Conservation (phyloP, 1,140 invertebrate genomes). For the Gryllus bimaculatus region DNA sequence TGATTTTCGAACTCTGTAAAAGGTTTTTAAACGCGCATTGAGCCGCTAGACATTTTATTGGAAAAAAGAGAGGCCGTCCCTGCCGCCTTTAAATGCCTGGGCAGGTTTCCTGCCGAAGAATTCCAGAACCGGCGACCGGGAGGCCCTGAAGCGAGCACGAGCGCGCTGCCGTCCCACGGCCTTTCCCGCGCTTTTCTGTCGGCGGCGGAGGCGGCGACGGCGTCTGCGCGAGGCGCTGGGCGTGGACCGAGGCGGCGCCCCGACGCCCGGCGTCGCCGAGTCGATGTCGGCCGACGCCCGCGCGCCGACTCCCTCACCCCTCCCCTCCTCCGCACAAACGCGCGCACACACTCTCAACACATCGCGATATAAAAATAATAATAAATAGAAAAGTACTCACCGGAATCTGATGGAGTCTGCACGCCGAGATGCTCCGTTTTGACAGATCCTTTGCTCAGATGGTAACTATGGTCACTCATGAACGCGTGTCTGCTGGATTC, state of each 20-base stretch:
- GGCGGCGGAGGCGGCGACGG: background rate
- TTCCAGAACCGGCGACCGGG: background rate
- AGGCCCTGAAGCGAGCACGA: background rate
- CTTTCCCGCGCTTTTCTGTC: background rate
- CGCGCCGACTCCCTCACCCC: no score
- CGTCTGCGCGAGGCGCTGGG: background rate
- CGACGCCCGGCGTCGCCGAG: background rate
- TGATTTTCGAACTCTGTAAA: no score
- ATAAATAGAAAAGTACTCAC: conserved; percentile 44
- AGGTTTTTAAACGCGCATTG: no score
- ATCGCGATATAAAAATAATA: background rate
- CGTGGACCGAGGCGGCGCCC: background rate
- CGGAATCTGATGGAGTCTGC: conserved; percentile 77
- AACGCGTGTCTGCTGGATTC: conserved; percentile 21
- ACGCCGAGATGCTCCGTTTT: conserved; percentile 53
- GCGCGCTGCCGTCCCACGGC: background rate
- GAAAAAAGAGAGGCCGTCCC: background rate
- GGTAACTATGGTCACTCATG: conserved; percentile 58
- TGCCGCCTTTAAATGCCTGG: background rate
- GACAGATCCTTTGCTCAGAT: conserved; percentile 42
- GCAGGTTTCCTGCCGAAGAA: background rate
- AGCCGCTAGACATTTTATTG: no score
- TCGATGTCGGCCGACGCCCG: background rate
- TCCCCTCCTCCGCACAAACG: background rate
- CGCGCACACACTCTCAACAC: background rate